Evolutionary conservation across 2,797 vertebrate genomes (phyloP), one percentile per base, ranked within the genome.

Genomic region (Kryptopterus vitreolus): DNA sequence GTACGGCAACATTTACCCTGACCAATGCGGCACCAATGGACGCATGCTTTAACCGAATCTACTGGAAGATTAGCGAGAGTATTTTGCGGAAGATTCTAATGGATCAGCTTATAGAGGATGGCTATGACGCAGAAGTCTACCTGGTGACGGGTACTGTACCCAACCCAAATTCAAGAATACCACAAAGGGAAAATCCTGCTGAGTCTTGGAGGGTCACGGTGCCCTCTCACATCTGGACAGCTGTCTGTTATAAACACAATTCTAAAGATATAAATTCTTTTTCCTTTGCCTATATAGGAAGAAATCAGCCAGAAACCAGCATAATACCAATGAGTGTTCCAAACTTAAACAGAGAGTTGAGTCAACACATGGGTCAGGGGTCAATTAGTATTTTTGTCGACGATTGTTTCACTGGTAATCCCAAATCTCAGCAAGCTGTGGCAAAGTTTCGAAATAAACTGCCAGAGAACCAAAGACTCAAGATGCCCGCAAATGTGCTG

Each of bases 1-100:
- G 38, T n/a, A 3, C 0, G 0, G 73, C 82, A 12, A 80, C 78
- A 3, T 66, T 52, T 16, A 83, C 77, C 1, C 78, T 83, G 35
- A 83, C 81, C 81, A 83, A 83, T 38, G 15, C 4, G 1, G 77
- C 35, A 61, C 77, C 81, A 1, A 79, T 83, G 57, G 81, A 83
- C 10, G 3, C 70, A 0, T 62, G 61, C 4, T 83, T 82, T 48
- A 58, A 79, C 58, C 22, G 29, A 5, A 53, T 53, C 18, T 16
- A 53, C 1, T 53, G 16, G 35, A 35, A 4, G 18, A 81, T 1
- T 59, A 33, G 75, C 18, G 20, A 2, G 38, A 62, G 1, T 74
- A 33, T 5, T 53, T 16, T 53, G 50, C 26, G 82, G 77, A 69
- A 22, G 3, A 24, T 81, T 29, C 53, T 77, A 69, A 35, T 0